Percentiles rank a stretch among this genome's conserved stretches.
Evolutionary conservation across 2,113 vertebrate genomes (phyloP).

Genomic region (Trochalopteron elliotii): DNA sequence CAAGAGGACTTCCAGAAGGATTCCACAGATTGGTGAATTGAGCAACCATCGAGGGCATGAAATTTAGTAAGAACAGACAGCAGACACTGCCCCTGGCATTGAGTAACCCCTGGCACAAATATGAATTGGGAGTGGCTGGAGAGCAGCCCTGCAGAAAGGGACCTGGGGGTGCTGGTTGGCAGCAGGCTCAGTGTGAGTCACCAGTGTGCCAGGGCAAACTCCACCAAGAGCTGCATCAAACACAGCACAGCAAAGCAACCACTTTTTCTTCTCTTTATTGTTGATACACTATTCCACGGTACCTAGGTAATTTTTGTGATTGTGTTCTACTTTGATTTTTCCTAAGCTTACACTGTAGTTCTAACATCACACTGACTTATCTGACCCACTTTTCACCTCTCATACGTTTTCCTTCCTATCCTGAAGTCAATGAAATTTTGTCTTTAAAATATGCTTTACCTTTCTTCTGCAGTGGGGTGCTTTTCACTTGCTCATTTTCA

Average conservation of each 20-base stretch:
- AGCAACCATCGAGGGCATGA: not conserved
- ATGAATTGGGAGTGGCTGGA: not conserved
- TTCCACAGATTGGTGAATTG: not conserved
- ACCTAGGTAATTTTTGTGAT: not conserved
- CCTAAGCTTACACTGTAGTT: not conserved
- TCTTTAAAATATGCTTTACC: not conserved
- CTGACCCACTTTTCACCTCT: not conserved
- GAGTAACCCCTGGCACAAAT: not conserved
- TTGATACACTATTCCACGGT: not conserved
- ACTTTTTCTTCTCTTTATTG: not conserved
- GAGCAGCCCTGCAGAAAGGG: not conserved
- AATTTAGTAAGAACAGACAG: not conserved
- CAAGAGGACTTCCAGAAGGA: not conserved
- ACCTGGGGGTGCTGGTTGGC: not conserved
- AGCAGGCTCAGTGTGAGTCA: not conserved
- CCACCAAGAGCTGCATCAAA: not conserved
- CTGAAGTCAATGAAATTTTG: not conserved
- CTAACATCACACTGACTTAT: not conserved
- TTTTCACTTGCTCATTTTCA: not conserved
- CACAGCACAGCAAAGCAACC: not conserved
- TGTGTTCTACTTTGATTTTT: not conserved
- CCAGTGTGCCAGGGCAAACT: not conserved
- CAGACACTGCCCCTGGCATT: not conserved
- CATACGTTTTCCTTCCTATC: not conserved
- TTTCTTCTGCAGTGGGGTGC: not conserved